Conservation (phyloP, 1,140 invertebrate species). For the Caligus rogercresseyi region DNA sequence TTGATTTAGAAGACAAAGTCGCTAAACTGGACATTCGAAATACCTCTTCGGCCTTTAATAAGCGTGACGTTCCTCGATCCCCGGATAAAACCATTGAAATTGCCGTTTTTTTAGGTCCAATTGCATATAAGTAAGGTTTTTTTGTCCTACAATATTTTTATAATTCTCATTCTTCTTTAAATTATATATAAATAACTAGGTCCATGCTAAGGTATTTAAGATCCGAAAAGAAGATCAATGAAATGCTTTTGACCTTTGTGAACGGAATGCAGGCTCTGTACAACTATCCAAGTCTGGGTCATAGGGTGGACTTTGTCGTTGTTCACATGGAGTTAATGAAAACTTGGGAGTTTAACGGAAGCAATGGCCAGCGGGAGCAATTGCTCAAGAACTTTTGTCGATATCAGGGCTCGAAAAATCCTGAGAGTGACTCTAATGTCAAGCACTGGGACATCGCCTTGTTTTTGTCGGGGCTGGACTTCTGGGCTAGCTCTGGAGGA, state of each 20-base stretch:
- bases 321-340: conserved; percentile 10
- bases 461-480: conserved; percentile 16
- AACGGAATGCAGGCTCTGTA: conserved; percentile 11
- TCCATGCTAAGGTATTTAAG: not conserved
- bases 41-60: not conserved
- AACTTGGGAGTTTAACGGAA: not conserved
- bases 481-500: not conserved
- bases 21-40: not conserved
- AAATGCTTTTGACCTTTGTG: not conserved
- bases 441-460: conserved; percentile 11
- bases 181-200: too few species aligned
- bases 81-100: not conserved
- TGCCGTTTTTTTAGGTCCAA: not conserved
- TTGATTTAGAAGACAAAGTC: not conserved
- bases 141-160: not conserved
- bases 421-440: not conserved
- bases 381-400: conserved; percentile 8
- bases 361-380: not conserved
- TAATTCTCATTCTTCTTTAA: not conserved
- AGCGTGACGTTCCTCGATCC: not conserved
- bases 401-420: not conserved
- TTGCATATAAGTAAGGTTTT: not conserved
- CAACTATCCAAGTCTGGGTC: conserved; percentile 4
- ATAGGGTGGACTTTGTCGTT: not conserved
- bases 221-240: not conserved